Base-by-base conservation (phyloP, 2,888 invertebrate species). In the Pocota personata region DNA sequence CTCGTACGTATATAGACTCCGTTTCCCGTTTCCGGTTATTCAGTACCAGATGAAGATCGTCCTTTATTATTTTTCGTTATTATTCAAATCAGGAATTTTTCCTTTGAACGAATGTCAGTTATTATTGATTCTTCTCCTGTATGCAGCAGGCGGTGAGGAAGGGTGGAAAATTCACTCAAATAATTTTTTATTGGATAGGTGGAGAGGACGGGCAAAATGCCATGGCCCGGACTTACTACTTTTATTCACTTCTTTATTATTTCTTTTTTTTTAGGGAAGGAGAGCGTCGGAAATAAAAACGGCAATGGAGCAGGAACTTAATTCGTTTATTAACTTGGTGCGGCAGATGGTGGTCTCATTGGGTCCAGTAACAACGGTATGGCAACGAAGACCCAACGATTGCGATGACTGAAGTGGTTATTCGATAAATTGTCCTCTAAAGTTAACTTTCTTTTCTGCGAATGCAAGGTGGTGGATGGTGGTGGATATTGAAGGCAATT, bases 321-420 rank as follows among this genome's bases (percentile, higher is more conserved):
- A n/a, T n/a, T n/a, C 76, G 76, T 82, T 82, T 82, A 82, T 82
- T 82, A 82, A 82, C 76, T 82, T 82, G 76, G 82, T 82, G 76
- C 82, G 76, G 71, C 82, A 82, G 82, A 71, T 82, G 82, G 67
- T 14, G 69, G 64, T 16, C 66, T 66, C 55, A 43, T 72, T 72
- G 72, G 64, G 21, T 19, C 16, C n/a, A 37, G 64, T 24, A n/a
- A 21, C 37, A 48, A 52, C 27, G 30, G 43, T n/a, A 32, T 12
- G 37, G n/a, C 14, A 1, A 35, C 12, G 32, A 69, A 58, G 40
- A 57, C 19, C 57, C 19, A 21, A 69, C 69, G 50, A 52, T 52
- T 21, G 19, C n/a, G n/a, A 67, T 30, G 62, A 48, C 35, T 52
- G 14, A 37, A 72, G 72, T 72, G 72, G 62, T 72, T 79, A 64